Evolutionary conservation across 2,113 vertebrate genomes (phyloP), one percentile per base, ranked within the genome.

Genomic region (Myiozetetes cayanensis): DNA sequence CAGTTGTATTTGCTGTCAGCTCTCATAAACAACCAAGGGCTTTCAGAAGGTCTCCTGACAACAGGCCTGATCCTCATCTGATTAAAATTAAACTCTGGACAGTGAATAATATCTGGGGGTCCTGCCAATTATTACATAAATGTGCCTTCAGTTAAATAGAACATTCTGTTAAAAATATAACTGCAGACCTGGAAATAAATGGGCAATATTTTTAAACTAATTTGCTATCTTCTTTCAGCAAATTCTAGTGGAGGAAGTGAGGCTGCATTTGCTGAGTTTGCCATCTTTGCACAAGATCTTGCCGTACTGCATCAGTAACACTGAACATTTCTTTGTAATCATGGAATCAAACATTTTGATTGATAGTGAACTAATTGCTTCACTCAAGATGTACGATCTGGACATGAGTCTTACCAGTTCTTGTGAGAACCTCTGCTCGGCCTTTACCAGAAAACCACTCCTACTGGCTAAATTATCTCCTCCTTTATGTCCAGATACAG

Each of bases 21-120:
- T 96, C 82, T 90, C 92, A 95, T 92, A 93, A 94, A 93, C 78
- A 94, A 80, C 71, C 8, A 17, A 65, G 0, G 1, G 79, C 53
- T 67, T 80, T 78, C 89, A 93, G 77, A 93, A 89, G 30, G 52
- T 65, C 65, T 92, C 73, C 84, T 87, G 91, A 66, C 70, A 78
- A 68, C 0, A 0, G 53, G n/a, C 18, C 50, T 62, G 81, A 93
- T 85, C 25, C 31, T 89, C 74, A 82, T 68, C 37, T 87, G 77
- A 94, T 58, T 87, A 89, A 89, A 92, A 87, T 94, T 70, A 79
- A 92, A 58, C 82, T 90, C 77, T 53, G 52, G 49, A 37, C 65
- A 74, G 52, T 28, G 70, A 92, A 90, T 27, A 70, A 75, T 33
- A 70, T 76, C 77, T 85, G 41, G 77, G n/a, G 14, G 31, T 46